Base-by-base conservation (phyloP, 2,888 invertebrate genomes). In the Pimpla rufipes region DNA sequence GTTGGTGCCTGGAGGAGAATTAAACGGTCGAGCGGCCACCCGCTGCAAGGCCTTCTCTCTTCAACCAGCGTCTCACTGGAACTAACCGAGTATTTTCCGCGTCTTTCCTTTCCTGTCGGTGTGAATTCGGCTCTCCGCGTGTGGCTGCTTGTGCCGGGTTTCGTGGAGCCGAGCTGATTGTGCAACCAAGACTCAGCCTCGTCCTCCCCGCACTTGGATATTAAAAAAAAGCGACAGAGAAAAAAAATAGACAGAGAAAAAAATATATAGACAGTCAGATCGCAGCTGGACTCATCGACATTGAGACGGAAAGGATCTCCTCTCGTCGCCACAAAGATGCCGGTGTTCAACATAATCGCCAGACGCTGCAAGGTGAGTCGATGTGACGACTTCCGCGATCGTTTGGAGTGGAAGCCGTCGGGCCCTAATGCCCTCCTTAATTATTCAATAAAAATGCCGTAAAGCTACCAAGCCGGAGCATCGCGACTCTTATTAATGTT, bases 311-410 rank as follows among this genome's bases (percentile, higher is more conserved):
- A 62, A 79, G 66, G 52, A 76, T 52, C 23, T 47, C 35, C 40
- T 37, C 74, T 40, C 74, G 78, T 68, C 70, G 64, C 57, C 68
- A 64, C 52, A 67, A 85, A 88, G 87, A 95, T 95, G 95, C 95
- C 95, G 87, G 95, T 95, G 87, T 95, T 95, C 92, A 95, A 95
- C 92, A 95, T 95, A 88, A 94, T 95, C 90, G 94, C 95, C 85
- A 94, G 95, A 90, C 94, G 95, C 91, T 95, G 94, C 91, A 95
- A 95, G 95, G 95, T 95, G 94, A 93, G 93, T 90, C 29, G 3
- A 40, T 50, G 59, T 40, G 11, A 47, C 67, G 35, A 57, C 21
- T 57, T 73, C n/a, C 47, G 11, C 23, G n/a, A 2, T 55, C 3
- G 23, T 55, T 23, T 55, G 0, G 23, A 23, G 6, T 0, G 13